phyloP scores from a whole-genome alignment of 2,113 vertebrate genomes.

The Amia ocellicauda region DNA sequence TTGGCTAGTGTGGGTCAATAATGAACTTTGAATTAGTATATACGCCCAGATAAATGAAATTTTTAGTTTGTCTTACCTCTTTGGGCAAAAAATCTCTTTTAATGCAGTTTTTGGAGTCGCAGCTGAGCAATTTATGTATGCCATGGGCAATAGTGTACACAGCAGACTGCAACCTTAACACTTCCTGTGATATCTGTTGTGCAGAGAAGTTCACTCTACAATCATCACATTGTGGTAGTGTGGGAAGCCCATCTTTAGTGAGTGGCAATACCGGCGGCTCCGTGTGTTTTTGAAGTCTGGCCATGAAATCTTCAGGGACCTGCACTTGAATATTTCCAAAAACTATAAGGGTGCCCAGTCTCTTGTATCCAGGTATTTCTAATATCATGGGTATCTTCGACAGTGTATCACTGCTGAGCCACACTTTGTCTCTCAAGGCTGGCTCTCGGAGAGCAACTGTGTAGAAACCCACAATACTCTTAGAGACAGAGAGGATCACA shows the following conservation, averaged over 20 bases:
- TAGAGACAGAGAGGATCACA: constrained; percentile 27
- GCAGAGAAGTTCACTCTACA: neutral
- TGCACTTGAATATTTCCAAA: neutral
- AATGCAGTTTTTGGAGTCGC: neutral
- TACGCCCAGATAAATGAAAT: no score
- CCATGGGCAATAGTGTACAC: neutral
- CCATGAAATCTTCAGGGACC: neutral
- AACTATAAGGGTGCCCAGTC: neutral
- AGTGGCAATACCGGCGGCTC: neutral
- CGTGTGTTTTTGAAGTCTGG: neutral
- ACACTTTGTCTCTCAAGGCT: constrained; percentile 28
- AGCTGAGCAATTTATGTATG: neutral
- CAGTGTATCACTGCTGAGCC: constrained; percentile 32
- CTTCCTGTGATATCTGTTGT: neutral
- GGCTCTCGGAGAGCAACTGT: neutral
- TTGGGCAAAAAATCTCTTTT: neutral
- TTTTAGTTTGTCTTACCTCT: no score
- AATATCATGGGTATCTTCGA: neutral
- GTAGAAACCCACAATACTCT: constrained; percentile 40
- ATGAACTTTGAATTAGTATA: neutral
- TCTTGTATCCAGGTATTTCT: neutral
- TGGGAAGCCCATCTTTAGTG: neutral
- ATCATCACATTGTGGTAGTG: neutral
- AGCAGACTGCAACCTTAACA: neutral
- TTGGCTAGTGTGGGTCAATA: no score